Conservation (phyloP, 2,113 vertebrate genomes). For the Uria lomvia region DNA sequence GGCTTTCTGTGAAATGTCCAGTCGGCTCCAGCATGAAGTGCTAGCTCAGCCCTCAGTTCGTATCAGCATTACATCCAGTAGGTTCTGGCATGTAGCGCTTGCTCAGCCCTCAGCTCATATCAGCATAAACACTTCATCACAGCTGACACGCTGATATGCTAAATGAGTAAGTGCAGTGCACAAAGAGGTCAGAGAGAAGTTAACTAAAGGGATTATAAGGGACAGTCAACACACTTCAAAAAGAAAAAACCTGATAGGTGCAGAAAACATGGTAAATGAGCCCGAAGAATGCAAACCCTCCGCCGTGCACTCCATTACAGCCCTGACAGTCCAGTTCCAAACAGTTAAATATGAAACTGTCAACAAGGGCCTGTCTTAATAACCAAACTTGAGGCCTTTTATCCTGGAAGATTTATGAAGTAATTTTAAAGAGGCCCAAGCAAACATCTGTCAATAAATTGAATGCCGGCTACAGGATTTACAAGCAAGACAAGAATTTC, state of each 20-base stretch:
- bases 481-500: constrained; percentile 88
- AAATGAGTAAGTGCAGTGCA: constrained; percentile 48
- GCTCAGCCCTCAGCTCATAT: constrained; percentile 63
- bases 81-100: constrained; percentile 48
- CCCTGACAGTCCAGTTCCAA: constrained; percentile 68
- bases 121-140: constrained; percentile 71
- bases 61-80: constrained; percentile 35
- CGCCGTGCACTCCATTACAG: constrained; percentile 7
- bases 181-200: constrained; percentile 65
- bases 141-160: constrained; percentile 61
- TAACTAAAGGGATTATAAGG: constrained; percentile 66
- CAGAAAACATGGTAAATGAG: constrained; percentile 10
- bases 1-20: constrained; percentile 17
- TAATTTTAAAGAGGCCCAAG: constrained; percentile 89
- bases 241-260: constrained; percentile 40
- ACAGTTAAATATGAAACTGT: constrained; percentile 85
- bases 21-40: constrained; percentile 42
- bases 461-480: constrained; percentile 86
- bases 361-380: constrained; percentile 83
- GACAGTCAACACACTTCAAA: constrained; percentile 54
- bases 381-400: constrained; percentile 87
- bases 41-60: constrained; percentile 48
- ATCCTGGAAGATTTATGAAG: constrained; percentile 88
- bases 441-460: constrained; percentile 91
- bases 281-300: constrained; percentile 19